Conservation (phyloP, 92 coral and sea anemone species). For the Zoanthus sansibaricus region DNA sequence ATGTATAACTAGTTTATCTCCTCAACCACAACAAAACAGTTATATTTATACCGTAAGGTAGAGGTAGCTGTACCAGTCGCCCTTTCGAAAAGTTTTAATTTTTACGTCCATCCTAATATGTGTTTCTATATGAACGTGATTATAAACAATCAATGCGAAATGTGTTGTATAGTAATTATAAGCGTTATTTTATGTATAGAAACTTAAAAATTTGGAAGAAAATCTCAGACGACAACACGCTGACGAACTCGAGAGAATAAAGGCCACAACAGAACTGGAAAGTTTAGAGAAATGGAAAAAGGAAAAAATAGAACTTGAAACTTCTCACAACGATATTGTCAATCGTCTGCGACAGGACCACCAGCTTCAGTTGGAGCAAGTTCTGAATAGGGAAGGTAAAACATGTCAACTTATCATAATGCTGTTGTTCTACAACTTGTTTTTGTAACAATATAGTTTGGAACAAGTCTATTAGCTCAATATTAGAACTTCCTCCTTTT, state of each 20-base stretch:
- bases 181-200: conserved; percentile 43
- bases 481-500: too few species aligned
- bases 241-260: conserved; percentile 58
- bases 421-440: too few species aligned
- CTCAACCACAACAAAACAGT: not conserved
- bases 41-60: not conserved
- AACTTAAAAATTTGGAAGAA: conserved; percentile 73
- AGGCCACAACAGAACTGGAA: conserved; percentile 63
- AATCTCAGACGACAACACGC: conserved; percentile 83
- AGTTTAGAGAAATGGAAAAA: conserved; percentile 65
- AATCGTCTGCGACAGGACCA: conserved; percentile 87
- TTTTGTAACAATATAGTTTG: not conserved
- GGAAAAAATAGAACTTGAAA: conserved; percentile 66
- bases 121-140: too few species aligned
- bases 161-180: not conserved
- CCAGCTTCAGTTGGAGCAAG: conserved; percentile 81
- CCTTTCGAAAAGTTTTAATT: too few species aligned
- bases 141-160: too few species aligned
- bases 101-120: too few species aligned
- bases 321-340: conserved; percentile 70
- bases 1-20: too few species aligned
- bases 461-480: too few species aligned
- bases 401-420: not conserved
- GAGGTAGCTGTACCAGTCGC: not conserved
- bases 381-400: conserved; percentile 68